Evolutionary conservation across 2,113 vertebrate genomes (phyloP), one percentile per base, ranked within the genome.

Genomic region (Anarrhichthys ocellatus): DNA sequence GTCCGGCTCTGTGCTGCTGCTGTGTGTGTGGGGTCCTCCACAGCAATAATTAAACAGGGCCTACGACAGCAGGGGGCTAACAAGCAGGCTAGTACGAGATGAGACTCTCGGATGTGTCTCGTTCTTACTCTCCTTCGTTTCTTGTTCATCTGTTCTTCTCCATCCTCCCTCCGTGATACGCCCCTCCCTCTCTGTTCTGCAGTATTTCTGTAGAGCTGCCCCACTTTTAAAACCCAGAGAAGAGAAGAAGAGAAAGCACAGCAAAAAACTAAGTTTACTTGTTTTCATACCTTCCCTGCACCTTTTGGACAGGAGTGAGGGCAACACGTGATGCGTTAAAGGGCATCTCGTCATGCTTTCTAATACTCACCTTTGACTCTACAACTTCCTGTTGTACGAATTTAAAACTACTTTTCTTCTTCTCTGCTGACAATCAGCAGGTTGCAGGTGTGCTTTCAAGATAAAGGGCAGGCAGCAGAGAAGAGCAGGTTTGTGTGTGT

Each of bases 401-500:
- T 62, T 72, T 67, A 17, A 63, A 66, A 64, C 52, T 29, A 24
- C 18, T 76, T 80, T 42, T 7, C 17, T 48, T 63, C 1, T 38
- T 64, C 61, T 24, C 64, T n/a, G 11, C 46, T 24, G 14, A 38
- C 58, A 69, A 78, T 73, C 63, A 42, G 73, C 38, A 50, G 27
- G 68, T 46, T 81, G 83, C 83, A 90, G 86, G 84, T 88, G 87
- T 80, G 75, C 65, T 13, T 6, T 3, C 7, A 11, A 86, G 89
- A 92, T 89, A 88, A 86, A 80, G 56, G 78, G 1, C 10, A 52
- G 27, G 27, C 73, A 83, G 62, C 66, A 36, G 73, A 74, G 48
- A 38, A 32, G 15, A 15, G 46, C 22, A 9, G 8, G 29, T 77
- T 76, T 75, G 29, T 52, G 63, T 24, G 24, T 52, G 50, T 52